phyloP scores from a whole-genome alignment of 2,797 vertebrate species.

The Galaxias olidus region DNA sequence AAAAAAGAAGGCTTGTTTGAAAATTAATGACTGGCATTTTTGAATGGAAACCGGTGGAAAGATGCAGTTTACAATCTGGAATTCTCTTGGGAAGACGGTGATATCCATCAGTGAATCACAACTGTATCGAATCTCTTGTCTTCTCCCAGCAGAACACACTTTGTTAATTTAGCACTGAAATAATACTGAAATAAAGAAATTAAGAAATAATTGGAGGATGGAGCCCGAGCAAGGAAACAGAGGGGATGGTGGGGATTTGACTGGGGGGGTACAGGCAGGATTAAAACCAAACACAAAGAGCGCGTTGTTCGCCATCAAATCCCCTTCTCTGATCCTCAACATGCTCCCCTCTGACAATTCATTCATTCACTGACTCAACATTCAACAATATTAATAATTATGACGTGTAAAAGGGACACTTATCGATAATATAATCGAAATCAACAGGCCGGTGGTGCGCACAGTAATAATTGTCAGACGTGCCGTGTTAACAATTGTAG shows the following conservation, averaged over 20 bases:
- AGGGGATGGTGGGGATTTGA: slow-evolving; percentile 26
- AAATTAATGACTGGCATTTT: too few relatives aligned
- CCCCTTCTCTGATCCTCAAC: slow-evolving; percentile 69
- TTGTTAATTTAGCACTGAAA: slow-evolving; percentile 33
- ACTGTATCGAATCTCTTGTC: slow-evolving; percentile 10
- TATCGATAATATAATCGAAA: slow-evolving; percentile 26
- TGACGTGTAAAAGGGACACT: slow-evolving; percentile 16
- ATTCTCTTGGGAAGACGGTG: not conserved
- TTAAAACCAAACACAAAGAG: slow-evolving; percentile 74
- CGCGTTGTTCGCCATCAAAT: slow-evolving; percentile 75
- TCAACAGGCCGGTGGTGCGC: not conserved
- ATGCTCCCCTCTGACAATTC: slow-evolving; percentile 57
- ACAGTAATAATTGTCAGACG: too few relatives aligned
- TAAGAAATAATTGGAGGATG: slow-evolving; percentile 56
- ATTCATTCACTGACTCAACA: slow-evolving; percentile 39
- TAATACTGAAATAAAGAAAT: slow-evolving; percentile 28
- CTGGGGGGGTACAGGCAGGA: slow-evolving; percentile 56
- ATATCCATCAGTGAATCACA: not conserved
- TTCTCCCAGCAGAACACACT: slow-evolving; percentile 21
- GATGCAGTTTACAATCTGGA: not conserved
- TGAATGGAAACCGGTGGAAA: not conserved
- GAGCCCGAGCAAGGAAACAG: slow-evolving; percentile 34
- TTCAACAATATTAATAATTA: slow-evolving; percentile 22
- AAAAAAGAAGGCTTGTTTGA: too few relatives aligned
- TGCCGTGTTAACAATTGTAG: too few relatives aligned